These are phyloP conservation scores for Colaptes auratus DNA, from an alignment of 2,113 vertebrate species.

Conservation along the genomic window DNA sequence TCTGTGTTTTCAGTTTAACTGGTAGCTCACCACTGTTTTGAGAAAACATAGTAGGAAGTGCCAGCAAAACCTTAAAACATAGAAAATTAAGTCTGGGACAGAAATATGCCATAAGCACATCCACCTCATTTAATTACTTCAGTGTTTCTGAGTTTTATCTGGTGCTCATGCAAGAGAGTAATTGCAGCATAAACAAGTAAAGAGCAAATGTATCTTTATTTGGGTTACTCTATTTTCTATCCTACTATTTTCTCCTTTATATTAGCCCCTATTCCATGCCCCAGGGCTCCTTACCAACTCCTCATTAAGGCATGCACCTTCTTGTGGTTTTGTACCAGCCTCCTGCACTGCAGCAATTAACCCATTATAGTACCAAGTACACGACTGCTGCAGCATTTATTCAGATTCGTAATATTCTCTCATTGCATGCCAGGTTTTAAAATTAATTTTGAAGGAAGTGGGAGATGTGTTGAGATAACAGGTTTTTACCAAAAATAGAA, in stretches of 20 bases:
- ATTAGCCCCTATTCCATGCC: conserved; percentile 39
- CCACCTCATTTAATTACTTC: not conserved
- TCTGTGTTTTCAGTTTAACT: not conserved
- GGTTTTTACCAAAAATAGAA: conserved; percentile 29
- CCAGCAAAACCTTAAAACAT: not conserved
- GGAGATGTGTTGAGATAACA: not conserved
- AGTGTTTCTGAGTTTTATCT: not conserved
- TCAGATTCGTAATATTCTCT: not conserved
- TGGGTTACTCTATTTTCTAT: conserved; percentile 22
- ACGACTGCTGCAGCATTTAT: not conserved
- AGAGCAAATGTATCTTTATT: conserved; percentile 24
- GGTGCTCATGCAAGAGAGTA: not conserved
- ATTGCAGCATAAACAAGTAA: conserved; percentile 34
- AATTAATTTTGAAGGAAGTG: conserved; percentile 9
- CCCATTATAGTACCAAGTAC: not conserved
- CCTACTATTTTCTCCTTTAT: conserved; percentile 34
- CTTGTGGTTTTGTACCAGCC: conserved; percentile 27
- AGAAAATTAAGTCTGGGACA: not conserved
- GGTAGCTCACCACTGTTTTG: not conserved
- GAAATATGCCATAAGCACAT: not conserved
- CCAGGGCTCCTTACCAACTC: conserved; percentile 28
- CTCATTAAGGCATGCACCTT: conserved; percentile 56
- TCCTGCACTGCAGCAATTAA: conserved; percentile 49
- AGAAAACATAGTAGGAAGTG: not conserved
- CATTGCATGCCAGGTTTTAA: not conserved